Evolutionary conservation across 2,113 vertebrate species (phyloP), one percentile per base, ranked within the genome.

Genomic region (Oreochromis niloticus): DNA sequence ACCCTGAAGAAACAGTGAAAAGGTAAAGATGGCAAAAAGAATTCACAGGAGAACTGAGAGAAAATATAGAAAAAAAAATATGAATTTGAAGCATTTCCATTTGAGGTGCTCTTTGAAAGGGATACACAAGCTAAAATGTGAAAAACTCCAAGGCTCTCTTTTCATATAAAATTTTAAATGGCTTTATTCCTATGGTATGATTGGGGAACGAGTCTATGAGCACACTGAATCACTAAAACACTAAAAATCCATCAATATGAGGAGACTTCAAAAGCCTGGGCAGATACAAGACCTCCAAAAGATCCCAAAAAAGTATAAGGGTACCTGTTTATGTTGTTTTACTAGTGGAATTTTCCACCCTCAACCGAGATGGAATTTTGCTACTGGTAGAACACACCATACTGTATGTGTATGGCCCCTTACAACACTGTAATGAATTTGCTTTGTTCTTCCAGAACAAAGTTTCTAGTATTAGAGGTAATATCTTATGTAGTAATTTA

Each of bases 361-460:
- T 63, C 59, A 34, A 36, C 59, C 59, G 6, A 63, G 16, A 63
- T 63, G 1, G 9, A 63, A 63, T 19, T 34, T 0, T 63, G 59
- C 30, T 63, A 36, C 30, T 34, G 0, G 59, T 34, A 34, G 0
- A 63, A 34, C 30, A 11, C 16, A 0, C 3, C 59, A 63, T 63
- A 4, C 8, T 61, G 14, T 6, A 0, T 4, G 59, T 63, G 16
- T 34, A 63, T 9, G 0, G 17, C 17, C 32, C 16, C 59, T 36
- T 63, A 34, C 17, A 34, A 63, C 3, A n/a, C 32, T 0, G 17
- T 39, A 3, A n/a, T n/a, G 32, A n/a, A n/a, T 66, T 66, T 66
- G 6, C 2, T 66, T 63, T 19, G 8, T 7, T 66, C 32, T 66
- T 36, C 36, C 0, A 39, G 10, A 39, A 36, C 17, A 12, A n/a